Base-by-base conservation (phyloP, 2,797 vertebrate genomes). In the Pangasius mekongensis region DNA sequence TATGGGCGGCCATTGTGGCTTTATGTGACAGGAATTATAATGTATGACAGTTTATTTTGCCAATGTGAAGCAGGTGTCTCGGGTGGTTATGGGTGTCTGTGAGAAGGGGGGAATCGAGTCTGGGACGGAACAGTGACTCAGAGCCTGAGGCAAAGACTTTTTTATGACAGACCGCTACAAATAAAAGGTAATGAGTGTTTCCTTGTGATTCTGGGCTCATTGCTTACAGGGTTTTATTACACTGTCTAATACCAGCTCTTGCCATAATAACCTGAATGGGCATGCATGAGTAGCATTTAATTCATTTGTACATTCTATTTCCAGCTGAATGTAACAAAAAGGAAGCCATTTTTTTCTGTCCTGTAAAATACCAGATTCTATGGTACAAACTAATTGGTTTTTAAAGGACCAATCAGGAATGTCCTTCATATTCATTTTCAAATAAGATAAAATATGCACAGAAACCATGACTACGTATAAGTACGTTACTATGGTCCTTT, bases 11-110 rank as follows among this genome's bases (percentile, higher is more conserved):
- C 66, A 77, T 87, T 83, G 77, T 74, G 83, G 87, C 82, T 87
- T 91, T 84, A 89, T 82, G 60, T 90, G 90, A 92, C 86, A 90
- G 86, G 85, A 87, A 91, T 91, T 85, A 73, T 91, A 89, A 91
- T 83, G 85, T 80, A 90, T 88, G 86, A 81, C 56, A 11, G 69
- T 85, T 91, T 86, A 85, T 92, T 89, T 89, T 85, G 86, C 73
- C 87, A 54, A 67, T 83, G 84, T 90, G 87, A 87, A 87, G 87
- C 90, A 88, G 91, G 90, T 90, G 89, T 90, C 81, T 85, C 56
- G 84, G 85, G 82, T 83, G 87, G 88, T 87, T 89, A 87, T 76
- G 80, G 83, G 87, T 84, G 74, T 85, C 60, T 87, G 74, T 22
- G 78, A 85, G 84, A 80, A 56, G n/a, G 33, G 56, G 36, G 60